Evolutionary conservation across 92 coral and sea anemone genomes (phyloP), one percentile per base, ranked within the genome.

Genomic region (Anthopleura xanthogrammica): DNA sequence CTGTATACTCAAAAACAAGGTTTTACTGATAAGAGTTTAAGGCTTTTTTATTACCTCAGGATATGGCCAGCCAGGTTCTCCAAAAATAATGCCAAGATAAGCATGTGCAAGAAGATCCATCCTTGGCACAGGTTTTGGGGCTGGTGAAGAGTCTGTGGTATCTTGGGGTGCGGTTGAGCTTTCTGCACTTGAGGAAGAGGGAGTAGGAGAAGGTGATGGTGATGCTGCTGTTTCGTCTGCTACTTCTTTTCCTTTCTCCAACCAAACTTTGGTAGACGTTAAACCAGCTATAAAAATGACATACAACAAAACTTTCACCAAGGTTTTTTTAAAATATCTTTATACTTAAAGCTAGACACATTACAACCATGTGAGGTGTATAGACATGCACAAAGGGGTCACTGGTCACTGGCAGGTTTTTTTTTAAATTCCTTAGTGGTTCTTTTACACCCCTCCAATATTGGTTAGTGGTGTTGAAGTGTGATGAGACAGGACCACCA

Each of bases 1-100:
- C 36, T 29, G 36, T 29, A 29, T 0, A 29, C 36, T 29, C 36
- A 29, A 29, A 29, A 29, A 29, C 36, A 29, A 29, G 16, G 58
- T 54, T 54, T 12, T 11, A 11, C 11, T 75, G 55, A 75, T 9
- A 54, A 54, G 58, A 29, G 58, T 54, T 54, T 54, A 54, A 13
- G 16, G 58, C 58, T 20, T 62, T 55, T 55, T 6, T 11, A 42
- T 29, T 80, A 96, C 99, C 99, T 96, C 99, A 16, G 99, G 99
- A 74, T 92, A 96, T 1, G 99, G 99, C 91, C 95, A 96, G 54
- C 91, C 95, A 36, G 92, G 93, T 70, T 94, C 97, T 50, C 94
- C 99, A 81, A 96, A 90, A 14, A 96, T 82, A 41, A 96, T 92
- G 41, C 99, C 99, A 77, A 94, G 90, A 88, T 94, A 96, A 40